Base-by-base conservation (phyloP, 1,140 invertebrate species). In the Piezodorus guildinii region DNA sequence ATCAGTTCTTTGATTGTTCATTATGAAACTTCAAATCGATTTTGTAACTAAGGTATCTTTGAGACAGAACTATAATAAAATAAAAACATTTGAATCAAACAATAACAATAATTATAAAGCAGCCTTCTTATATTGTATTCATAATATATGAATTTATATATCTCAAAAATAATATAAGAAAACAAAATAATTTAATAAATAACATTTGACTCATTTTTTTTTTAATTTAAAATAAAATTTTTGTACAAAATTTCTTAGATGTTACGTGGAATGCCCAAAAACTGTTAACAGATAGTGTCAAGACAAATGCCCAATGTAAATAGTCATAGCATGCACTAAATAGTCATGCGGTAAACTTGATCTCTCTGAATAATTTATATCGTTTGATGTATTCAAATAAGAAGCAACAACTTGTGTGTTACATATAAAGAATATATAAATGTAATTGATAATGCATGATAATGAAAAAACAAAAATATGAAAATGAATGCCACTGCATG, bases 1-100 rank as follows among this genome's bases (percentile, higher is more conserved):
- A 39, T 62, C 62, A 61, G 60, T 61, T 61, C 60, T 61, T 61
- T 61, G 60, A 61, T 61, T 61, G 60, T 61, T 61, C 52, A 23
- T 56, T 56, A 56, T 56, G 14, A 56, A 56, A 19, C 23, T 19
- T 56, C 23, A 56, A 56, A 56, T 23, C 17, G 21, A 10, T 25
- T 56, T 25, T 23, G 23, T 56, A 56, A 23, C 34, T 56, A 56
- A 23, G 52, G 17, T 23, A 23, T 21, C 23, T 44, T 45, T 23
- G 30, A 39, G 43, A 61, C 34, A 23, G 21, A 45, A 61, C 19
- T 46, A 45, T 19, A 45, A 19, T 45, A 45, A 61, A 61, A 61
- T 61, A 61, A 61, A 61, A 61, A 61, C 19, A 61, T 60, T 39
- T 60, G 17, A 60, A 44, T 23, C 39, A 25, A 61, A 61, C 60